Evolutionary conservation across 1,140 invertebrate genomes (phyloP).

Genomic region (Atopsyche davidsoni): DNA sequence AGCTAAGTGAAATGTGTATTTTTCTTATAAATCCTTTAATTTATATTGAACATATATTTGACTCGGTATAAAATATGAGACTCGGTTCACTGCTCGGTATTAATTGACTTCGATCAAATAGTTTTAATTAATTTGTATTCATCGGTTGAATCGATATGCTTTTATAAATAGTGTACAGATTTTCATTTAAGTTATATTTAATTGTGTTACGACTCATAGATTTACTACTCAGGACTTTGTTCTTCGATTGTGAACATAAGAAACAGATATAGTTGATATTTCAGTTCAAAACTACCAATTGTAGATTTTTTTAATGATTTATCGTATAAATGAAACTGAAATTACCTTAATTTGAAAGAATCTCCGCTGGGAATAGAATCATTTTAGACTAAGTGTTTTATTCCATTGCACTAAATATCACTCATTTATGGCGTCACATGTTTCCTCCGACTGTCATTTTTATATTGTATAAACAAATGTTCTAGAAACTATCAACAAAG

Average conservation of each 20-base stretch:
- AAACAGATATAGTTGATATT: background rate
- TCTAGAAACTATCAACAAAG: conserved; percentile 24
- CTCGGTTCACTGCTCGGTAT: conserved; percentile 1
- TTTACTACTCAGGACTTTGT: conserved; percentile 3
- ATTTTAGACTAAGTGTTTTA: conserved; percentile 12
- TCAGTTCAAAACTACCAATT: conserved; percentile 16
- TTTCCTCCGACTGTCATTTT: conserved; percentile 28
- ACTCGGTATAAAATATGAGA: background rate
- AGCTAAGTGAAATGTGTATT: background rate
- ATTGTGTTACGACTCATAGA: conserved; percentile 8
- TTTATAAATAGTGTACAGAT: conserved; percentile 13
- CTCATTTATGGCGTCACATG: conserved; percentile 17
- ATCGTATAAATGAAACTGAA: conserved; percentile 6
- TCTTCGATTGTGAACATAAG: background rate
- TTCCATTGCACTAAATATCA: conserved; percentile 7
- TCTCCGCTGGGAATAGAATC: too few species aligned
- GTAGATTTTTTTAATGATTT: conserved; percentile 3
- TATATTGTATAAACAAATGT: conserved; percentile 28
- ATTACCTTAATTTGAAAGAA: too few species aligned
- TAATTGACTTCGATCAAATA: conserved; percentile 5
- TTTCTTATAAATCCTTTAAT: background rate
- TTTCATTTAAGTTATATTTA: conserved; percentile 4
- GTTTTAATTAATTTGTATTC: background rate
- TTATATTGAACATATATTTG: conserved; percentile 2
- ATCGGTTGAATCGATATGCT: conserved; percentile 5